Conservation (phyloP, 2,113 vertebrate genomes). For the Chinchilla lanigera region DNA sequence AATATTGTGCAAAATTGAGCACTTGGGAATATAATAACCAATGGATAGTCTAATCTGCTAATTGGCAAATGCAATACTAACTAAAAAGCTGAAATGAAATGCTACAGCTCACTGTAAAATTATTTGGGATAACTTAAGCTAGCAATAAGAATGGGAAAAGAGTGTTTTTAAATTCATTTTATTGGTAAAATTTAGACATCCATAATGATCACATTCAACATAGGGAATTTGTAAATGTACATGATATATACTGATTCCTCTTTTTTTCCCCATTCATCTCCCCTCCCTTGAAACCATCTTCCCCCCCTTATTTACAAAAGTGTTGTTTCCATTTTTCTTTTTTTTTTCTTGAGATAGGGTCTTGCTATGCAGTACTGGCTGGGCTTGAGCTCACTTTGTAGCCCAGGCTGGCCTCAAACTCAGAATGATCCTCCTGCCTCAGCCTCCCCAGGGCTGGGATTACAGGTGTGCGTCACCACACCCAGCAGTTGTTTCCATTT, state of each 20-base stretch:
- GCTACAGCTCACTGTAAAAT: neutral
- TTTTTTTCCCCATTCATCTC: neutral
- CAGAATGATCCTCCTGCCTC: no score
- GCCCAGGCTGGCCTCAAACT: no score
- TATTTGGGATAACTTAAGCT: conserved; percentile 21
- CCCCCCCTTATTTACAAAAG: neutral
- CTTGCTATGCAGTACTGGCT: no score
- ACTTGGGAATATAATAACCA: neutral
- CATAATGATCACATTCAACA: neutral
- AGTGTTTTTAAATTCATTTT: neutral
- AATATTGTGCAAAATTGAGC: neutral
- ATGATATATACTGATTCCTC: neutral
- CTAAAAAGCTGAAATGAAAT: neutral
- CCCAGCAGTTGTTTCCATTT: neutral
- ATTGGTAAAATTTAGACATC: neutral
- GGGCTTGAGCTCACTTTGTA: no score
- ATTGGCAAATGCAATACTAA: neutral
- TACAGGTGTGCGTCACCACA: no score
- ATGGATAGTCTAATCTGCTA: neutral
- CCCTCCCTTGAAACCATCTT: neutral
- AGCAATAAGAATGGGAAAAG: neutral
- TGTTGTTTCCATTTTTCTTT: neutral
- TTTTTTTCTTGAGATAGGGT: neutral
- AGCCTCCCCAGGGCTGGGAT: no score
- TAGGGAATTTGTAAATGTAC: neutral